These are phyloP conservation scores for Spinus olivaceus DNA, from an alignment of 2,797 vertebrate species.

Conservation along the genomic window DNA sequence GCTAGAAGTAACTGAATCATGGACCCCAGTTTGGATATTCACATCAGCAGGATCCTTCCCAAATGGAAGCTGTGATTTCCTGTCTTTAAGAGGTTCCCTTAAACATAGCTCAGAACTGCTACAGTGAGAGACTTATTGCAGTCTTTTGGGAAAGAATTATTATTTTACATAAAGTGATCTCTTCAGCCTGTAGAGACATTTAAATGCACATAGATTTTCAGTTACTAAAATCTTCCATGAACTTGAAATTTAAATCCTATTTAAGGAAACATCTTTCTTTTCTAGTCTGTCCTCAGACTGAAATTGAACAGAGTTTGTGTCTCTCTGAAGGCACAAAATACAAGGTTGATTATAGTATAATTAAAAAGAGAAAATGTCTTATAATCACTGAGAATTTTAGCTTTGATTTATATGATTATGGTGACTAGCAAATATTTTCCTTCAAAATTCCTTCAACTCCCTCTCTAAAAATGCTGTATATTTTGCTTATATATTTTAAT, in stretches of 20 bases:
- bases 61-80: constrained; percentile 17
- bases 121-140: neutral
- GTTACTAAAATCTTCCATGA: neutral
- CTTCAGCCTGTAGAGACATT: neutral
- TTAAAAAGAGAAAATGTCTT: neutral
- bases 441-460: neutral
- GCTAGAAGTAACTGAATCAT: neutral
- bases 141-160: neutral
- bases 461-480: rapidly evolving
- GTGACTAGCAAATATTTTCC: neutral
- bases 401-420: neutral
- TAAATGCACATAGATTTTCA: neutral
- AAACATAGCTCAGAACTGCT: neutral
- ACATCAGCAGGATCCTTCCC: neutral
- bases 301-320: neutral
- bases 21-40: neutral
- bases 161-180: neutral
- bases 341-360: neutral
- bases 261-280: neutral
- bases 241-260: neutral
- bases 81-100: neutral
- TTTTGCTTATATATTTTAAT: neutral
- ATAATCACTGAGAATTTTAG: neutral
- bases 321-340: neutral
- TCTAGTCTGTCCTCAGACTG: neutral